Base-by-base conservation (phyloP, 2,888 invertebrate species). In the Drosophila parthenogenetica region DNA sequence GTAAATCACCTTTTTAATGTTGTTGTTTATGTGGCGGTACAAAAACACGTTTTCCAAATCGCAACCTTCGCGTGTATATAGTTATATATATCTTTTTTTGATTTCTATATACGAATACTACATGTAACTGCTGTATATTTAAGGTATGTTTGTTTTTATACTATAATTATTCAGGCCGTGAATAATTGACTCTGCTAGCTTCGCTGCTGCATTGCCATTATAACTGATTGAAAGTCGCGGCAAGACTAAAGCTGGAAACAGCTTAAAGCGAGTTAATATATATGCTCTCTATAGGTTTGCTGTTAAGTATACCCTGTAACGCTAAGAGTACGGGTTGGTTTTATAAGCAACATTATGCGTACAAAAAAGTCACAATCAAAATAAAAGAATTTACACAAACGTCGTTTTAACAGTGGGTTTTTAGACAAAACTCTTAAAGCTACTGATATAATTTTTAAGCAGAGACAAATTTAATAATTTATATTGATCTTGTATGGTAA, bases 181-280 rank as follows among this genome's bases (percentile, higher is more conserved):
- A 25, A 59, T 17, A 14, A 60, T 66, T 35, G 46, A 29, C 39
- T 29, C 32, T 22, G 60, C 65, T 60, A 60, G 40, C 57, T 65
- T 17, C 42, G 48, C 10, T 19, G 42, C 19, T 29, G 51, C 39
- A 11, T 35, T 50, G 65, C 72, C 87, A 80, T 80, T 68, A 50
- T 73, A 68, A 57, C 71, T 40, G 69, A 19, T 59, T 59, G 87
- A 70, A 48, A 29, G 69, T 43, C 70, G 70, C 73, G 75, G 48
- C 48, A 69, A 61, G 60, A 89, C 87, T 85, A 67, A 84, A 59
- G 35, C 46, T 35, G 7, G 10, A 22, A 37, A 50, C 64, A 60
- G 53, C 51, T 39, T 14, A 48, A 50, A 45, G 62, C 19, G n/a
- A 61, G 58, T 75, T 68, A 68, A 69, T 77, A 72, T 77, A 72